phyloP scores from a whole-genome alignment of 2,888 invertebrate species.

The Muschampia plurimacula region DNA sequence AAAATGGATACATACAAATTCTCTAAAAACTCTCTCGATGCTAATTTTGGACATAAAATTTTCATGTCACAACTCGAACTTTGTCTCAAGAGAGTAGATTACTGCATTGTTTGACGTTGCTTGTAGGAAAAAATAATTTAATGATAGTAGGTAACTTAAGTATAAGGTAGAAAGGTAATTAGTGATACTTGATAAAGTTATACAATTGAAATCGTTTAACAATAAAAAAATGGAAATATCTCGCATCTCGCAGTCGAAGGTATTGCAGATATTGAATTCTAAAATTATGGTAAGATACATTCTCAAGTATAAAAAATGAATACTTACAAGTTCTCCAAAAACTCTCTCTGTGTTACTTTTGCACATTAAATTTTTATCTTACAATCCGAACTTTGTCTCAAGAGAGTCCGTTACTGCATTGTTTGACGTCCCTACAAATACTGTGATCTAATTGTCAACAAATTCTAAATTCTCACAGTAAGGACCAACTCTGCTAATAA shows the following conservation, averaged over 20 bases:
- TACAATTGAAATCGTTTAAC: too few species aligned
- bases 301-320: background rate
- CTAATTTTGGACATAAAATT: background rate
- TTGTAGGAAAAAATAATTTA: too few species aligned
- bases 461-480: constrained; percentile 35
- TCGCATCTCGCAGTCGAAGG: fast-evolving
- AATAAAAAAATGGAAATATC: too few species aligned
- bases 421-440: background rate
- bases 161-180: background rate
- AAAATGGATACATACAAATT: too few species aligned
- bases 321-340: background rate
- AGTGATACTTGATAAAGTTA: background rate
- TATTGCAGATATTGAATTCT: too few species aligned
- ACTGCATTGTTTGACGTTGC: background rate
- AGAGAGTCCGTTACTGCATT: background rate
- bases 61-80: background rate
- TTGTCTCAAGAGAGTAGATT: background rate
- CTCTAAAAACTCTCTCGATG: too few species aligned
- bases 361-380: background rate
- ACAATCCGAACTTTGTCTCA: background rate
- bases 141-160: too few species aligned
- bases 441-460: constrained; percentile 10
- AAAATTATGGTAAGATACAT: background rate
- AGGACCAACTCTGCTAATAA: background rate
- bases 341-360: background rate